A percentile compares a stretch with the other conserved stretches of the same genome.
Evolutionary conservation across 2,113 vertebrate species (phyloP).

Genomic region (Struthidea cinerea): DNA sequence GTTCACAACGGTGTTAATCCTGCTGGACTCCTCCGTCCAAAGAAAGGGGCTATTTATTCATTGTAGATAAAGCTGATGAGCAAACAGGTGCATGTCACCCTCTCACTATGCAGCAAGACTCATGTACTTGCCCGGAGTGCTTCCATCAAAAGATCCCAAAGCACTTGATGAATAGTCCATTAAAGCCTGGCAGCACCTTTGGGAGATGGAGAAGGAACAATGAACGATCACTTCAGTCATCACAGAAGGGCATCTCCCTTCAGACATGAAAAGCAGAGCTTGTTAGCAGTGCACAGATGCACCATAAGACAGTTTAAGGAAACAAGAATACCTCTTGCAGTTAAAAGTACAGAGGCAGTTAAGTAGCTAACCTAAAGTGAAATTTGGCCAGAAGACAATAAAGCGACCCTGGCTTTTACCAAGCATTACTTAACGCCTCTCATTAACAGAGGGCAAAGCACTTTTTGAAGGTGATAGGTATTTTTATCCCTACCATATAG

Average conservation of each 20-base stretch:
- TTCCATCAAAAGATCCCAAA: constrained; percentile 38
- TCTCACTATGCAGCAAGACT: neutral
- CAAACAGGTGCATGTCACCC: neutral
- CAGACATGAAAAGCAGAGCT: neutral
- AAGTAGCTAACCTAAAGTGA: neutral
- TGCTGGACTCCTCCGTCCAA: neutral
- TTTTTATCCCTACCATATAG: neutral
- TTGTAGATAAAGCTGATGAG: neutral
- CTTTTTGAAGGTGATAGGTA: neutral
- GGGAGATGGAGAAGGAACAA: constrained; percentile 31
- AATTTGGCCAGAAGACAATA: neutral
- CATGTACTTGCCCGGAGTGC: neutral
- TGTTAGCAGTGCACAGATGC: constrained; percentile 44
- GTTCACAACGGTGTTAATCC: neutral
- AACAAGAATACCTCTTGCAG: constrained; percentile 3
- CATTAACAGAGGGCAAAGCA: neutral
- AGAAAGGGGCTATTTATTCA: neutral
- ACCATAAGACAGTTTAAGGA: neutral
- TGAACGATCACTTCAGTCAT: constrained; percentile 46
- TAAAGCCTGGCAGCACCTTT: constrained; percentile 23
- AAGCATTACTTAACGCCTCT: neutral
- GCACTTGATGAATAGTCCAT: constrained; percentile 41
- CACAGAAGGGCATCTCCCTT: constrained; percentile 50
- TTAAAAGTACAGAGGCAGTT: neutral
- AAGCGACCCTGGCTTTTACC: neutral